Conservation (phyloP, 2,888 invertebrate species). For the Limnephilus auricula region DNA sequence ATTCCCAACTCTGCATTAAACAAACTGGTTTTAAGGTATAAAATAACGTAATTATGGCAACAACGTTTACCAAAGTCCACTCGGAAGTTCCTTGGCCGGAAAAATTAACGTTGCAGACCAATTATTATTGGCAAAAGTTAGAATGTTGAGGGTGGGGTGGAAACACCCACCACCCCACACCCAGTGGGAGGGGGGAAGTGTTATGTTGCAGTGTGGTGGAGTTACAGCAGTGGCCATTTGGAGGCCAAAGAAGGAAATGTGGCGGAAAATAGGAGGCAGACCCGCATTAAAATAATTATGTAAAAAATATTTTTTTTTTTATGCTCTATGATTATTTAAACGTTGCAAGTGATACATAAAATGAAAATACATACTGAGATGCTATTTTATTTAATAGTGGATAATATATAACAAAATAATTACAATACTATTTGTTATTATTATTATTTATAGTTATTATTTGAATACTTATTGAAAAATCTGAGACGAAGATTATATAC, state of each 20-base stretch:
- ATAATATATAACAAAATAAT: no score
- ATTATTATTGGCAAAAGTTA: constrained; percentile 66
- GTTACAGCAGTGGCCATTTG: constrained; percentile 36
- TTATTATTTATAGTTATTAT: no score
- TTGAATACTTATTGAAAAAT: no score
- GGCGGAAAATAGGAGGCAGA: constrained; percentile 53
- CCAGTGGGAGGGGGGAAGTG: background rate
- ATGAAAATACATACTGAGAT: no score
- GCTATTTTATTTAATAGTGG: no score
- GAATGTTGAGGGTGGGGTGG: constrained; percentile 49
- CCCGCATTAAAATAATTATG: background rate
- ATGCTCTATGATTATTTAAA: no score
- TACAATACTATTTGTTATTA: no score
- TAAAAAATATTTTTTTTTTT: no score
- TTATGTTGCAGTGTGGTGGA: constrained; percentile 35
- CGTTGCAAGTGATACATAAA: no score
- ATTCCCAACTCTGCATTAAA: background rate
- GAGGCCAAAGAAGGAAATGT: constrained; percentile 51
- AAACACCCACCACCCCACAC: background rate
- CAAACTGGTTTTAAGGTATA: background rate
- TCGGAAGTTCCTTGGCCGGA: constrained; percentile 49
- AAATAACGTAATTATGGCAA: constrained; percentile 51
- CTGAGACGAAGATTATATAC: no score
- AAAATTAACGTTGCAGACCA: constrained; percentile 66
- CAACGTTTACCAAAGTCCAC: constrained; percentile 43